Evolutionary conservation across 1,140 invertebrate genomes (phyloP).

Genomic region (Philopotamus ludificatus): DNA sequence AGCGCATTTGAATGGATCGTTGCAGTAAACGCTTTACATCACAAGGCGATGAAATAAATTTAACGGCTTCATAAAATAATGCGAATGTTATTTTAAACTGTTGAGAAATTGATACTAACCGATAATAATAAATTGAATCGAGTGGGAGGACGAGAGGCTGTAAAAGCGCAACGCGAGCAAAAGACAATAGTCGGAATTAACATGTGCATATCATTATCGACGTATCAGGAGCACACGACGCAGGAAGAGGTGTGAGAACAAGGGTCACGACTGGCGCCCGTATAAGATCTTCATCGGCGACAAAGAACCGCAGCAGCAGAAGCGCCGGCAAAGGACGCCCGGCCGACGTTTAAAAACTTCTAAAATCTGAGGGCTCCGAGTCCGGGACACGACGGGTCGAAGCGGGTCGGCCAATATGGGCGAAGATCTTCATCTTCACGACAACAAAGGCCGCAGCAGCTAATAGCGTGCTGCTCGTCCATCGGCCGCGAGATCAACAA

Average conservation of each 20-base stretch:
- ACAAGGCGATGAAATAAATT: too few species aligned
- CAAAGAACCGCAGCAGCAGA: background rate
- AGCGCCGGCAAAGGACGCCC: background rate
- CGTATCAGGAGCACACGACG: slow-evolving; percentile 36
- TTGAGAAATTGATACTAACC: too few species aligned
- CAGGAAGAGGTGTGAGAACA: slow-evolving; percentile 31
- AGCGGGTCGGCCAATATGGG: background rate
- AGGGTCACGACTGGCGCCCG: slow-evolving; percentile 17
- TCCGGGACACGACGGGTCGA: background rate
- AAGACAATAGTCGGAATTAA: slow-evolving; percentile 31
- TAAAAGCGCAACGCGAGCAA: background rate
- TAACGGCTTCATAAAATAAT: too few species aligned
- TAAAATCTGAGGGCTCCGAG: too few species aligned
- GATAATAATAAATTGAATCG: too few species aligned
- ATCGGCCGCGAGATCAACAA: slow-evolving; percentile 1
- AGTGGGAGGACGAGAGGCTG: too few species aligned
- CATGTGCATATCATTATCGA: slow-evolving; percentile 37
- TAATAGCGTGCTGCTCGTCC: slow-evolving; percentile 1
- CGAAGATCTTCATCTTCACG: background rate
- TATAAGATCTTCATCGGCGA: slow-evolving; percentile 16
- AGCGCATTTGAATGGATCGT: too few species aligned
- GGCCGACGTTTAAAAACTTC: too few species aligned
- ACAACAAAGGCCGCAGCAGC: slow-evolving; percentile 8
- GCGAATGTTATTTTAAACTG: too few species aligned
- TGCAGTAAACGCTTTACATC: too few species aligned